Base-by-base conservation (phyloP, 2,113 vertebrate species). In the Isichthys henryi region DNA sequence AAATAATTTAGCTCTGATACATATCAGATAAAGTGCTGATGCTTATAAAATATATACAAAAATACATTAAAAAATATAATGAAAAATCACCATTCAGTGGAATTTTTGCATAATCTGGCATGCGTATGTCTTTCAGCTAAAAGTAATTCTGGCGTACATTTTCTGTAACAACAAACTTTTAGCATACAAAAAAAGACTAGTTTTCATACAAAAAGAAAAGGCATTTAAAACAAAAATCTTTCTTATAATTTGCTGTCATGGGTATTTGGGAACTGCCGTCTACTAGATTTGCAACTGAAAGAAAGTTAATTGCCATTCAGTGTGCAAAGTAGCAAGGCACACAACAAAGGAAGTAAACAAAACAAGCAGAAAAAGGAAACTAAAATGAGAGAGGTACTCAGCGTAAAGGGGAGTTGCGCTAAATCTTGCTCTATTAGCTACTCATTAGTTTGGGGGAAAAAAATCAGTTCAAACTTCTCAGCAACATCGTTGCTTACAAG, bases 241-340 rank as follows among this genome's bases (percentile, higher is more conserved):
- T 80, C 21, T 45, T 46, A 45, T 83, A 43, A 89, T 89, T 89
- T 89, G 50, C 74, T 50, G 70, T 89, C n/a, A 39, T 43, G 66
- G 39, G 21, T 89, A 89, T 49, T 83, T 83, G 49, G 31, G 31
- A 35, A 52, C 48, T 83, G 6, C 88, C n/a, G 49, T 82, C 49
- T 85, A 23, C 39, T 19, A 58, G 39, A 58, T 89, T 31, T 82
- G 27, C 53, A 86, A 49, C 10, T 89, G 52, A 89, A 66, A 88
- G 66, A 52, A 89, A 85, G 89, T 82, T 70, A 85, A 89, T 89
- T 89, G 39, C 23, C 53, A 89, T 89, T 86, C 89, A 58, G 35
- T 39, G 35, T 31, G 53, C 58, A 70, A 35, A 70, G 49, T 52
- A 15, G 31, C 86, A n/a, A 50, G 48, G 56, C 35, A 23, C 17